These are phyloP conservation scores for Norana najaformis DNA, from an alignment of 2,888 invertebrate species.

Conservation along the genomic window DNA sequence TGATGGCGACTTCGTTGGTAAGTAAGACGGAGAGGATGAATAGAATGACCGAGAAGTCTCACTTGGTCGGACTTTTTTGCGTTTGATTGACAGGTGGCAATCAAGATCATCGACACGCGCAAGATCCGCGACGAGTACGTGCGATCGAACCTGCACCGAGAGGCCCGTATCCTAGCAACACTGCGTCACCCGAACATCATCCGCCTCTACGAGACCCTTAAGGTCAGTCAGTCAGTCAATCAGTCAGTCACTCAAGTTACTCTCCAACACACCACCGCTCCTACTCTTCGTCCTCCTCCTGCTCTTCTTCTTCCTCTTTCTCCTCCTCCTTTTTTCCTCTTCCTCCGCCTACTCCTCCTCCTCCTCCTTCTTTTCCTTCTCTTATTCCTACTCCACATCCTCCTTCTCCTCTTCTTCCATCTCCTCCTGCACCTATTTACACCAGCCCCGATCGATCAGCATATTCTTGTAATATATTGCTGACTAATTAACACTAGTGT, in stretches of 20 bases:
- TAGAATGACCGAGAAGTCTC: neutral
- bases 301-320: too few relatives aligned
- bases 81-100: slow-evolving; percentile 67
- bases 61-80: too few relatives aligned
- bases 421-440: too few relatives aligned
- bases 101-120: slow-evolving; percentile 75
- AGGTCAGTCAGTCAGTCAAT: slow-evolving; percentile 54
- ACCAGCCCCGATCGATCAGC: too few relatives aligned
- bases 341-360: neutral
- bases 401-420: neutral
- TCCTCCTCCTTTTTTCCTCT: neutral
- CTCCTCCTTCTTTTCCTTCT: neutral
- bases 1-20: neutral
- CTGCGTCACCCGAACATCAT: slow-evolving; percentile 76
- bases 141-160: slow-evolving; percentile 73
- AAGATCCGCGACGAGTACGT: slow-evolving; percentile 76
- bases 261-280: neutral
- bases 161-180: slow-evolving; percentile 73
- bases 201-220: slow-evolving; percentile 71
- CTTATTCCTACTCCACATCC: neutral
- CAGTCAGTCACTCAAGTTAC: neutral
- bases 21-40: neutral
- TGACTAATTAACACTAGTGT: neutral
- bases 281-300: too few relatives aligned
- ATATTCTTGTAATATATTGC: neutral